These are phyloP conservation scores for Microcebus ravelobensis DNA, from an alignment of 2,113 vertebrate genomes.

Conservation along the genomic window DNA sequence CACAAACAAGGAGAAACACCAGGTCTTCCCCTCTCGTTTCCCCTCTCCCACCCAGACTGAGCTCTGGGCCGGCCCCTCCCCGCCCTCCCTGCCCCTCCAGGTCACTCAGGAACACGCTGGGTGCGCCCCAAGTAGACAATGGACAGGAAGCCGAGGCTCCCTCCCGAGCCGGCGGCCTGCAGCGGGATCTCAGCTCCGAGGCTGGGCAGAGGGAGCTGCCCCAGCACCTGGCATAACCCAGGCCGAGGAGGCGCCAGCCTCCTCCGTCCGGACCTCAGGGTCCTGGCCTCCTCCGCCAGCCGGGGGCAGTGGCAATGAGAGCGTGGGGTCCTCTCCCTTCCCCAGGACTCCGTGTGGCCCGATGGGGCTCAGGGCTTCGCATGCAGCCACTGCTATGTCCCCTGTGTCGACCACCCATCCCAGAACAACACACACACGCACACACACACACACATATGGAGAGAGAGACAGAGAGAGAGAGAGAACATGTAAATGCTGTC, in stretches of 20 bases:
- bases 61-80: background rate
- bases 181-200: background rate
- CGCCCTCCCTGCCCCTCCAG: background rate
- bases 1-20: conserved; percentile 76
- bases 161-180: background rate
- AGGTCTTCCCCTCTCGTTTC: conserved; percentile 71
- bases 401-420: too few species aligned
- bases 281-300: background rate
- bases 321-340: background rate
- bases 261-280: background rate
- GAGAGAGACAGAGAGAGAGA: too few species aligned
- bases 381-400: background rate
- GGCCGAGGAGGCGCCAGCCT: background rate
- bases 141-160: conserved; percentile 69
- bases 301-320: background rate
- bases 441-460: background rate
- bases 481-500: too few species aligned
- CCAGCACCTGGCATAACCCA: background rate
- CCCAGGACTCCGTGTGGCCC: background rate
- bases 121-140: conserved; percentile 69
- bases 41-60: conserved; percentile 67
- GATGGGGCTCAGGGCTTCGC: background rate
- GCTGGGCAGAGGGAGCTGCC: conserved; percentile 24
- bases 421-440: background rate
- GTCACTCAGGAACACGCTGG: conserved; percentile 65